Conservation (phyloP, 2,113 vertebrate genomes). For the Stigmatopora argus region DNA sequence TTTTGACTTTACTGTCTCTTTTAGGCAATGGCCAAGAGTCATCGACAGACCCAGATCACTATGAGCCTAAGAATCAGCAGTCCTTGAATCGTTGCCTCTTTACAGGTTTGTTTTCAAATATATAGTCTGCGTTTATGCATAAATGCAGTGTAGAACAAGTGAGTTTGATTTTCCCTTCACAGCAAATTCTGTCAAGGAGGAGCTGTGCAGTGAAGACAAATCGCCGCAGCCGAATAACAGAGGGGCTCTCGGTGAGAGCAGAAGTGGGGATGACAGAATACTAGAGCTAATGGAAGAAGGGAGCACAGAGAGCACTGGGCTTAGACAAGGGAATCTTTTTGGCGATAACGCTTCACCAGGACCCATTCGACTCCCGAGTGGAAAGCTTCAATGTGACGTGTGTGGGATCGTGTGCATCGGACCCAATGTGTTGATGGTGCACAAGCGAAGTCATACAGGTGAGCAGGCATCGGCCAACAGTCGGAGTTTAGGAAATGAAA, state of each 20-base stretch:
- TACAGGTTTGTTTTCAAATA: conserved; percentile 76
- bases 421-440: conserved; percentile 96
- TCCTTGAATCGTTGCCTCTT: conserved; percentile 85
- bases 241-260: conserved; percentile 65
- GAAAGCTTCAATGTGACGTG: conserved; percentile 92
- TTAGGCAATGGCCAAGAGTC: conserved; percentile 89
- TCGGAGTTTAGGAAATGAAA: not conserved
- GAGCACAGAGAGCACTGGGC: conserved; percentile 46
- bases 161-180: conserved; percentile 14
- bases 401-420: conserved; percentile 97
- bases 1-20: conserved; percentile 30
- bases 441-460: conserved; percentile 97
- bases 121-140: not conserved
- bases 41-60: conserved; percentile 87
- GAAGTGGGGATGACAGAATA: conserved; percentile 65
- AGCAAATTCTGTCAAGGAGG: conserved; percentile 94
- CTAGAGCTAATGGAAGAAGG: conserved; percentile 71
- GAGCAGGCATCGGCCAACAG: conserved; percentile 37
- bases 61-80: conserved; percentile 85
- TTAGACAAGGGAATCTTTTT: conserved; percentile 73
- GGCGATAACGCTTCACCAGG: conserved; percentile 80
- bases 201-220: conserved; percentile 91
- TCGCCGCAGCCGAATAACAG: conserved; percentile 73
- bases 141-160: not conserved
- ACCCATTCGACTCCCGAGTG: conserved; percentile 86